Base-by-base conservation (phyloP, 2,797 vertebrate species). In the Schizopygopsis pylzovi region DNA sequence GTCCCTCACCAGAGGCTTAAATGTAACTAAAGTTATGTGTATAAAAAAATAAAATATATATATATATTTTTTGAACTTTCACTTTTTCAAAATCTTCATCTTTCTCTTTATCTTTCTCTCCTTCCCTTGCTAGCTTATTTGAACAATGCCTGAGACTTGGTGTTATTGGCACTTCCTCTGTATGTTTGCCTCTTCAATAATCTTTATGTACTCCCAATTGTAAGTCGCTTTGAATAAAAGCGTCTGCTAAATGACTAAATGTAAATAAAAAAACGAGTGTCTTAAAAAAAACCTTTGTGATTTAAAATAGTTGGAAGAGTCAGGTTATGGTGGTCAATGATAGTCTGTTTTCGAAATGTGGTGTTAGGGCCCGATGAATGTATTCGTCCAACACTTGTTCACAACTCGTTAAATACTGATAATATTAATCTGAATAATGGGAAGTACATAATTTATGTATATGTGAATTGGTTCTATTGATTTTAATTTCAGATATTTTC, bases 1-100 rank as follows among this genome's bases (percentile, higher is more conserved):
- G 47, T 75, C 13, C 9, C 20, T 76, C 45, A 47, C 43, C 39
- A 25, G n/a, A 47, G 37, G 39, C 43, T 49, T 71, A 25, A 45
- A 47, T 77, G 61, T 61, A 63, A 79, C 79, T 52, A 15, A 43
- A 65, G 39, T 52, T 68, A 54, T 63, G 43, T 52, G 43, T 83
- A 3, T 72, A n/a, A n/a, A n/a, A n/a, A n/a, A n/a, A n/a, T n/a
- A n/a, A n/a, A n/a, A n/a, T n/a, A n/a, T n/a, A n/a, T n/a, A n/a
- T n/a, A n/a, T n/a, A n/a, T n/a, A n/a, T n/a, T n/a, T n/a, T n/a
- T n/a, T n/a, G n/a, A n/a, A n/a, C n/a, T n/a, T n/a, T n/a, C n/a
- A n/a, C n/a, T n/a, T n/a, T n/a, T n/a, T n/a, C n/a, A n/a, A n/a
- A n/a, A n/a, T n/a, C n/a, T n/a, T n/a, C n/a, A n/a, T n/a, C n/a